A percentile compares a stretch with the other conserved stretches of the same genome.
Conservation (phyloP, 2,888 invertebrate genomes). For the Urechis unicinctus region DNA sequence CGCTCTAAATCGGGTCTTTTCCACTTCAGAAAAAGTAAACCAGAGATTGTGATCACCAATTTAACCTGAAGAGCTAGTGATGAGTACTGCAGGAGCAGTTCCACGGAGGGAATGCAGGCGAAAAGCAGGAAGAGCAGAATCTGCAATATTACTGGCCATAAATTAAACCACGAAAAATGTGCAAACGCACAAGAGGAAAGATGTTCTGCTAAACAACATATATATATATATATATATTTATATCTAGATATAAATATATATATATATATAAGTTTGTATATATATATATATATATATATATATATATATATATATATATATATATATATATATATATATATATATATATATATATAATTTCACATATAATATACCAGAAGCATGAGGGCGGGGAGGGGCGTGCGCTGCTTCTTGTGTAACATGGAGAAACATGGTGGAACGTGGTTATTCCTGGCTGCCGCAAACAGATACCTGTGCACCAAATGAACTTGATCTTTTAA, state of each 20-base stretch:
- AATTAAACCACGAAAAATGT: too few species aligned
- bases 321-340: too few species aligned
- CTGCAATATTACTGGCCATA: too few species aligned
- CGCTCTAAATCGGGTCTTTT: background rate
- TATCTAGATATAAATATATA: too few species aligned
- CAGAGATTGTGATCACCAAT: background rate
- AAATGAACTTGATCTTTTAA: too few species aligned
- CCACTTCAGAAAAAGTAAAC: background rate
- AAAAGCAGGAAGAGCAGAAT: background rate
- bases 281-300: too few species aligned
- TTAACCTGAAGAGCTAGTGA: background rate
- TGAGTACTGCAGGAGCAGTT: background rate
- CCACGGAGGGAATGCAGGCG: background rate
- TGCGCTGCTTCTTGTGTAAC: constrained; percentile 8
- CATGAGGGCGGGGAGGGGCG: constrained; percentile 12
- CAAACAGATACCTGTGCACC: constrained; percentile 14
- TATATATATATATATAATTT: too few species aligned
- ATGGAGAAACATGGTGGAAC: constrained; percentile 13
- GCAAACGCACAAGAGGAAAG: too few species aligned
- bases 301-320: too few species aligned
- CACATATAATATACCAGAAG: constrained; percentile 11
- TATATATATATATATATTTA: too few species aligned
- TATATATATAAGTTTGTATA: too few species aligned
- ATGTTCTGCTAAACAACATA: too few species aligned
- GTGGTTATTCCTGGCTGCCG: constrained; percentile 12